These are phyloP conservation scores for Fulmarus glacialis DNA, from an alignment of 2,113 vertebrate species.

Conservation along the genomic window DNA sequence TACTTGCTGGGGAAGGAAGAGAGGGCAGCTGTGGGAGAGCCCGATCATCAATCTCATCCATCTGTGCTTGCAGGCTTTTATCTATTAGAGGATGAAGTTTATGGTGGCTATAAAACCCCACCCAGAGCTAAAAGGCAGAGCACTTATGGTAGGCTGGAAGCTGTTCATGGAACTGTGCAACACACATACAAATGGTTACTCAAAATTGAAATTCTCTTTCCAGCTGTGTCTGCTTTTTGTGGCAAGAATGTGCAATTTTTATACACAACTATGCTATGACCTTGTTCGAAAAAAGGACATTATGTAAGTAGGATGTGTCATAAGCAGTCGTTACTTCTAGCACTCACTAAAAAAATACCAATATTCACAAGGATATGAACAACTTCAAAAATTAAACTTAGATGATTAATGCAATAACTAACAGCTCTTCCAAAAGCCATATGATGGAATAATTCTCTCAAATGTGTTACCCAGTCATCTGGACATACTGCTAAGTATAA, in stretches of 20 bases:
- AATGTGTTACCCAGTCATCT: slow-evolving; percentile 26
- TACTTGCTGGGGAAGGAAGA: neutral
- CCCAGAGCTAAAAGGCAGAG: neutral
- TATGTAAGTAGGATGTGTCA: slow-evolving; percentile 10
- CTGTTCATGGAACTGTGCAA: neutral
- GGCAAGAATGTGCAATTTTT: slow-evolving; percentile 24
- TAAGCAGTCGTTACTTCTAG: slow-evolving; percentile 69
- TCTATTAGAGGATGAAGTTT: neutral
- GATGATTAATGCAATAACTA: slow-evolving; percentile 52
- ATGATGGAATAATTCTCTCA: slow-evolving; percentile 45
- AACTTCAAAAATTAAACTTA: slow-evolving; percentile 68
- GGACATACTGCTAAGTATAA: slow-evolving; percentile 29
- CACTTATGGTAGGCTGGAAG: neutral
- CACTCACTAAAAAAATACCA: slow-evolving; percentile 48
- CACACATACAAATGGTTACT: neutral
- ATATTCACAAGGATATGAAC: slow-evolving; percentile 60
- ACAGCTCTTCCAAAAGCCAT: slow-evolving; percentile 6
- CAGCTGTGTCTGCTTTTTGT: slow-evolving; percentile 34
- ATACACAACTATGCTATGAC: slow-evolving; percentile 38
- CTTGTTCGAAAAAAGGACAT: slow-evolving; percentile 44
- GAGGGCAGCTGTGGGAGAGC: neutral
- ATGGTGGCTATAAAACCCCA: neutral
- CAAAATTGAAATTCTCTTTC: slow-evolving; percentile 43
- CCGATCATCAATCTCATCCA: neutral
- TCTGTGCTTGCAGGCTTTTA: neutral